A percentile compares a stretch with the other conserved stretches of the same genome.
Conservation (phyloP, 2,113 vertebrate genomes). For the Megatriorchis doriae region DNA sequence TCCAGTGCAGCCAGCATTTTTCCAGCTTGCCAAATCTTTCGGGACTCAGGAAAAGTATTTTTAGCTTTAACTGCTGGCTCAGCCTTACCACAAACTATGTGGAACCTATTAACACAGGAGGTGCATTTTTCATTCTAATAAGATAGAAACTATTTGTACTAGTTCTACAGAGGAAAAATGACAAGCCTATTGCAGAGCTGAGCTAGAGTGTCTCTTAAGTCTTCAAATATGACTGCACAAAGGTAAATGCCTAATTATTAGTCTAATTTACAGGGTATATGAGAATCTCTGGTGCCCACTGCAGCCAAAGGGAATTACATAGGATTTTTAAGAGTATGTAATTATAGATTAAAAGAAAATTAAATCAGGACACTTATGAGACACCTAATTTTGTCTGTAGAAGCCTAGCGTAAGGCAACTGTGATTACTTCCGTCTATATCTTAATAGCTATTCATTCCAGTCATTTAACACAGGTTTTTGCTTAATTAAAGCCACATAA, state of each 20-base stretch:
- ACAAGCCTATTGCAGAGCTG: background rate
- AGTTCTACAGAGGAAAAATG: background rate
- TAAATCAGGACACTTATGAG: background rate
- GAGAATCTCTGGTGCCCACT: background rate
- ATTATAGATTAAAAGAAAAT: slow-evolving; percentile 21
- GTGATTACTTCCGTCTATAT: slow-evolving; percentile 13
- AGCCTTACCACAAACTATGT: slow-evolving; percentile 28
- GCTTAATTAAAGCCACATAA: slow-evolving; percentile 9
- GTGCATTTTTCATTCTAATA: slow-evolving; percentile 12
- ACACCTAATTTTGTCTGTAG: slow-evolving; percentile 2
- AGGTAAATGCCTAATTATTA: background rate
- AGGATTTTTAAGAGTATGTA: background rate
- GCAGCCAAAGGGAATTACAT: slow-evolving; percentile 19
- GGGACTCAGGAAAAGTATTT: slow-evolving; percentile 33
- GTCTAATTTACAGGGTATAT: background rate
- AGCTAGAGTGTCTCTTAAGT: background rate
- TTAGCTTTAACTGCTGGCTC: slow-evolving; percentile 32
- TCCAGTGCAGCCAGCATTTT: slow-evolving; percentile 18
- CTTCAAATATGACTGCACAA: background rate
- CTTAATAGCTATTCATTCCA: background rate
- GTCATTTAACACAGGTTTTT: background rate
- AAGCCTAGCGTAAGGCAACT: background rate
- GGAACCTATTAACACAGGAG: slow-evolving; percentile 1
- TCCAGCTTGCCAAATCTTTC: slow-evolving; percentile 13
- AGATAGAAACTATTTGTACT: background rate